Conservation (phyloP, 2,888 invertebrate species). For the Abscondita cerata region DNA sequence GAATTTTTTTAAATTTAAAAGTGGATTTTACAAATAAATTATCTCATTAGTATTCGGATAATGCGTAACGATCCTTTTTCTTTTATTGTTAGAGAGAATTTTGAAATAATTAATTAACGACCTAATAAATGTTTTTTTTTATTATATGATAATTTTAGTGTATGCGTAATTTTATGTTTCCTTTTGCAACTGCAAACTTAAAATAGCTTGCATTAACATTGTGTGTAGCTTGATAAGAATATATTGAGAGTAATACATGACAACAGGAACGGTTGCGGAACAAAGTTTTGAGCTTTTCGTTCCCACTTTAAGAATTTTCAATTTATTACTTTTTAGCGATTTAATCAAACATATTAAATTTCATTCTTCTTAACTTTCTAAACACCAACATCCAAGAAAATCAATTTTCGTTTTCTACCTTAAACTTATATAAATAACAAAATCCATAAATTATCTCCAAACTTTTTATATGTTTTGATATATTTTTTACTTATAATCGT, state of each 20-base stretch:
- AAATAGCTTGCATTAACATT: conserved; percentile 26
- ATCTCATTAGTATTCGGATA: no score
- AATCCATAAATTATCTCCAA: no score
- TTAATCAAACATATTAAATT: conserved; percentile 12
- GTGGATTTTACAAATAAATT: no score
- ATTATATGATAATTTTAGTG: neutral
- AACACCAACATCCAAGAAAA: no score
- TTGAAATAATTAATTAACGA: no score
- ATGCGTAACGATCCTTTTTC: neutral
- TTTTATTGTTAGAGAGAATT: neutral
- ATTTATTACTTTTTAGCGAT: conserved; percentile 4
- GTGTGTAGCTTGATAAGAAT: conserved; percentile 33
- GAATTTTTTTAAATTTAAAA: no score
- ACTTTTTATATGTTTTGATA: no score
- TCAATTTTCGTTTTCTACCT: neutral
- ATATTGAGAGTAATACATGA: conserved; percentile 31
- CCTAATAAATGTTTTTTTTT: neutral
- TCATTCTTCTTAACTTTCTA: neutral
- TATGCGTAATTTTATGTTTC: conserved; percentile 1
- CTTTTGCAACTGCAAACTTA: conserved; percentile 17
- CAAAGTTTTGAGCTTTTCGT: conserved; percentile 24
- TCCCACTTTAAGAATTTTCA: neutral
- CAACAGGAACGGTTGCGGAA: conserved; percentile 31
- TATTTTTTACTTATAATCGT: neutral
- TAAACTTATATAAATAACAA: no score